Evolutionary conservation across 1,140 invertebrate species (phyloP), one percentile per base, ranked within the genome.

Genomic region (Holotrichia oblita): DNA sequence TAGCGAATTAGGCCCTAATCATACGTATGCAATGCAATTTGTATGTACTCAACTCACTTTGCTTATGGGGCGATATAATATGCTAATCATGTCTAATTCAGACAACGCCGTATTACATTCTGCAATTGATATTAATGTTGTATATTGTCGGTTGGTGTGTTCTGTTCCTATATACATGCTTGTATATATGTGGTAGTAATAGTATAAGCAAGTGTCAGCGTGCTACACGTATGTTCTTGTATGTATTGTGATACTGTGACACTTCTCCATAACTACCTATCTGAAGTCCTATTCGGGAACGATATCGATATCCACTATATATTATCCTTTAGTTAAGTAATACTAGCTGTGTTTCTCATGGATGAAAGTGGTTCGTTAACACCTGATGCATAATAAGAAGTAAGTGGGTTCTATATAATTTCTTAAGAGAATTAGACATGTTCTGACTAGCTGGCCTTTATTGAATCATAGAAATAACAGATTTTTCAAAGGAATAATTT

Each of bases 1-100:
- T 79, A 81, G 77, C 80, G 80, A 82, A 82, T 82, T 82, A 82
- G 80, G 61, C 77, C 81, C 78, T 82, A 82, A 82, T 82, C 81
- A 82, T 82, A 82, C 81, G 81, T 82, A 82, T 82, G 81, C 80
- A 82, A 82, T 82, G 78, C 77, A 82, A 82, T 82, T 82, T 82
- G 78, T 79, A 79, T 79, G 75, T 81, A 77, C 78, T 76, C 76
- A 73, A 77, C 73, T 72, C 73, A 61, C 73, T 78, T 79, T 78
- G 78, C 74, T 77, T 78, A 77, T 78, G 77, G 79, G 80, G 81
- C 78, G 80, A 79, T 81, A 79, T 81, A 81, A 82, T 82, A 82
- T 82, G 81, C 81, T 82, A 82, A 82, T 82, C 76, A 80, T 76
- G 61, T 79, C 78, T 80, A 82, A 82, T 82, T 82, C 77, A 76